These are phyloP conservation scores for Cydia fagiglandana DNA, from an alignment of 1,140 invertebrate genomes.

Conservation along the genomic window DNA sequence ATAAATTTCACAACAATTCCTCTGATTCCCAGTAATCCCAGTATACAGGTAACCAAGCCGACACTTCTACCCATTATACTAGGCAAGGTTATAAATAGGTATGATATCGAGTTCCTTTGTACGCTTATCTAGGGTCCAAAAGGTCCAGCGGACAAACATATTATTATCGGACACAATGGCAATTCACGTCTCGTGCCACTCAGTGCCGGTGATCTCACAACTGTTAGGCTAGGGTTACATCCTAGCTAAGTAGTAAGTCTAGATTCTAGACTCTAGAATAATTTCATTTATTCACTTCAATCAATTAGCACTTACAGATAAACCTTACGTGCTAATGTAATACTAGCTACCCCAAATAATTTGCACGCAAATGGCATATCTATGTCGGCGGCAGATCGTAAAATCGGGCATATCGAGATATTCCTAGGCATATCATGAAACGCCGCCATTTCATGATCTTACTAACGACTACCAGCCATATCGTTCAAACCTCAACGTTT, in stretches of 20 bases:
- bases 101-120: constrained; percentile 18
- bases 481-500: too few relatives aligned
- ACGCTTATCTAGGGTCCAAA: constrained; percentile 22
- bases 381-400: too few relatives aligned
- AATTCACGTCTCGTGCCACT: constrained; percentile 16
- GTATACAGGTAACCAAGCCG: background rate
- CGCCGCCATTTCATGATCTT: too few relatives aligned
- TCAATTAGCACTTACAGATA: too few relatives aligned
- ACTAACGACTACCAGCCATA: too few relatives aligned
- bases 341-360: background rate
- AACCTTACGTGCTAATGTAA: too few relatives aligned
- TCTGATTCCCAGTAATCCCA: background rate
- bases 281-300: too few relatives aligned
- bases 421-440: too few relatives aligned
- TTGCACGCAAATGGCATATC: too few relatives aligned
- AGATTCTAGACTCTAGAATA: background rate
- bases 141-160: constrained; percentile 30
- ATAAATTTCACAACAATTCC: background rate
- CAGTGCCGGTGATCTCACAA: constrained; percentile 9
- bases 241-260: background rate
- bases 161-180: constrained; percentile 22
- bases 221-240: background rate
- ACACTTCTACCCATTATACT: background rate
- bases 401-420: too few relatives aligned
- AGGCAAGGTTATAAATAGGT: background rate